Evolutionary conservation across 1,140 invertebrate species (phyloP), one percentile per base, ranked within the genome.

Genomic region (Alviniconcha marisindica): DNA sequence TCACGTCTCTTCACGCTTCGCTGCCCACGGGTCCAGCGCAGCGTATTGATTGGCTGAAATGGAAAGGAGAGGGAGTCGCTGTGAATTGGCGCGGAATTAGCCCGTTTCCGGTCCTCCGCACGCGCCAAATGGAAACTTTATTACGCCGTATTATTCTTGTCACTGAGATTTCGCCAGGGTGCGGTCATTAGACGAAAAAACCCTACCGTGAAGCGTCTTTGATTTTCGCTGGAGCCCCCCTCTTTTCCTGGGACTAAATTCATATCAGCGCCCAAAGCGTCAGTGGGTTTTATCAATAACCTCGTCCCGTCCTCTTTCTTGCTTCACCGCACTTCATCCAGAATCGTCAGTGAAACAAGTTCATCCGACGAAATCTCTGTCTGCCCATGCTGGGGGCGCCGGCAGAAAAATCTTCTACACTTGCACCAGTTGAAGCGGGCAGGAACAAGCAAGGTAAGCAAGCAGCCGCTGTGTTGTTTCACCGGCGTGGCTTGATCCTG

Each of bases 121-220:
- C 60, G 60, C 60, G 60, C 60, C 60, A n/a, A 14, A 63, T 63
- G 60, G 60, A 63, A 63, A 63, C 60, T 63, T 63, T 63, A 63
- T 63, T 63, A 63, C 60, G 60, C 21, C 60, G 60, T 63, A 63
- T 63, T 63, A 63, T 63, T 31, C 60, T 31, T 31, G 60, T 24
- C 60, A 63, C 60, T 63, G 21, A 63, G 60, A 24, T 31, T 31
- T 31, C 28, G 60, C 28, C 28, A 63, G 60, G 60, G 60, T 31
- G 21, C 28, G 60, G 60, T 63, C 60, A 63, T 63, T 63, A 63
- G 60, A 63, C 60, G 28, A 63, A 24, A 31, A 63, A n/a, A 24
- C 60, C 60, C 60, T 18, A 48, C 18, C 44, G 44, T 48, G 44
- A 48, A 18, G 44, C 18, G 44, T 48, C 44, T 48, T 48, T 48